These are phyloP conservation scores for Physeter macrocephalus DNA, from an alignment of 2,113 vertebrate genomes.

Conservation along the genomic window DNA sequence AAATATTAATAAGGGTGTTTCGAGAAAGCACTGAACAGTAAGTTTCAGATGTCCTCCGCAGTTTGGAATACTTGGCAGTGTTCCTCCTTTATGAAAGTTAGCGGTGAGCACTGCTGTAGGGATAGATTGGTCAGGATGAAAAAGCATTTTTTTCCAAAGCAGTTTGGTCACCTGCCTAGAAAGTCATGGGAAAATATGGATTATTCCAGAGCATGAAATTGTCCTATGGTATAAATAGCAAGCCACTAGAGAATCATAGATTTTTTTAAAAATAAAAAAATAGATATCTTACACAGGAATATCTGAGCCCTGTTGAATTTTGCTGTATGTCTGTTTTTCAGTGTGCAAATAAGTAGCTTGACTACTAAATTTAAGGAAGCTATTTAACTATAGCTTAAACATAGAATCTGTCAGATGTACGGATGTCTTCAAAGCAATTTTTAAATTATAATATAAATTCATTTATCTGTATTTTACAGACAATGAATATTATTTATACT, in stretches of 20 bases:
- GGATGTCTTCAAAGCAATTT: background rate
- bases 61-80: conserved; percentile 38
- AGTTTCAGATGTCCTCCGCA: conserved; percentile 49
- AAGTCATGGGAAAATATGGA: conserved; percentile 5
- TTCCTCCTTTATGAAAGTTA: background rate
- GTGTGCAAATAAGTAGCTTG: background rate
- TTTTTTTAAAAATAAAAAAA: background rate
- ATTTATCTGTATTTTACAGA: background rate
- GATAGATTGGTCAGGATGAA: background rate
- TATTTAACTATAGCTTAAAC: background rate
- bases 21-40: background rate
- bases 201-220: background rate
- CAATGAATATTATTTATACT: background rate
- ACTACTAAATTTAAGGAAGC: background rate
- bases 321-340: background rate
- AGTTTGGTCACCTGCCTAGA: background rate
- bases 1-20: conserved; percentile 50
- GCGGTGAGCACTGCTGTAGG: background rate
- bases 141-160: background rate
- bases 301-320: background rate
- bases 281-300: background rate
- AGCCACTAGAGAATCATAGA: background rate
- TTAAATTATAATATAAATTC: background rate
- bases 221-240: background rate
- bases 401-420: background rate